phyloP scores from a whole-genome alignment of 2,888 invertebrate species.

The Drosophila histrio region DNA sequence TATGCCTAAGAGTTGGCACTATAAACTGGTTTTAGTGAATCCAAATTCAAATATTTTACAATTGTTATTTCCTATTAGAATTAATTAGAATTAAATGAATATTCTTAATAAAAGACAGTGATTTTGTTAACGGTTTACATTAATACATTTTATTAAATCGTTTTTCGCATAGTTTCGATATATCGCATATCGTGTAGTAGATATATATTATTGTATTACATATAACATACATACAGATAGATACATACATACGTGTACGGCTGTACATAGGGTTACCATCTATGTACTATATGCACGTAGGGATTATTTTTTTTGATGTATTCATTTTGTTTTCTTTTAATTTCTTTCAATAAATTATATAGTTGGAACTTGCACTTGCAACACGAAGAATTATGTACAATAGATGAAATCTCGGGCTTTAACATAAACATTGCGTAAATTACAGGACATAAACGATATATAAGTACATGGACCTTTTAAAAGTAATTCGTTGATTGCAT shows the following conservation, averaged over 20 bases:
- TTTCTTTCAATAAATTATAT: conserved; percentile 66
- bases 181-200: conserved; percentile 49
- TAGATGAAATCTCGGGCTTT: conserved; percentile 33
- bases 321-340: conserved; percentile 8
- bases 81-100: no score
- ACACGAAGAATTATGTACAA: conserved; percentile 71
- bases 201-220: conserved; percentile 29
- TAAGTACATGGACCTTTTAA: conserved; percentile 59
- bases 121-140: conserved; percentile 3
- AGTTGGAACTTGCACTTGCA: conserved; percentile 57
- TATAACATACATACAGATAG: conserved; percentile 22
- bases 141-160: conserved; percentile 61
- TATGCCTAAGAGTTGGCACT: no score
- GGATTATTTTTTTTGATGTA: conserved; percentile 16
- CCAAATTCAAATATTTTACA: no score
- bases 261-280: conserved; percentile 12
- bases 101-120: not conserved
- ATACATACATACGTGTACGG: conserved; percentile 22
- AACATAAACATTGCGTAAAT: conserved; percentile 31
- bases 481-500: conserved; percentile 66
- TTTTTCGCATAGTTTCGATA: conserved; percentile 53
- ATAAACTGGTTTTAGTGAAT: no score
- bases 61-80: no score
- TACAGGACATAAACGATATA: conserved; percentile 24
- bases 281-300: conserved; percentile 36